Base-by-base conservation (phyloP, 2,888 invertebrate species). In the Ophion obscuratus region DNA sequence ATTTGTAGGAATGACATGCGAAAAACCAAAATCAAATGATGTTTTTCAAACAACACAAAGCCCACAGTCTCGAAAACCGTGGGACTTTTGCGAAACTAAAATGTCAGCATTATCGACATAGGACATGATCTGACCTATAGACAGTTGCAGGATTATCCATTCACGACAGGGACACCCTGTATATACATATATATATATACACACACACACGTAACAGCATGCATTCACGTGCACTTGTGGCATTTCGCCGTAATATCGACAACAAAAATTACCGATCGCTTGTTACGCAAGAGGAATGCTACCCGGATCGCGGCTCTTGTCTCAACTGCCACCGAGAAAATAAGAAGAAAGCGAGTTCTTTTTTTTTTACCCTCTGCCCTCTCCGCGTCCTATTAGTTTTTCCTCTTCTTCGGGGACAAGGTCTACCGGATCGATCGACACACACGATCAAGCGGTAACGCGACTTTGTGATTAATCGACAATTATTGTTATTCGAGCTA, bases 401-500 rank as follows among this genome's bases (percentile, higher is more conserved):
- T 61, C 24, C 20, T 2, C 14, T 1, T 47, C 77, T 77, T 76
- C 71, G 64, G 66, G 61, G 66, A 84, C 84, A 73, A 84, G 81
- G 81, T 74, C 67, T 40, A 5, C 77, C 9, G 67, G 57, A 61
- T 80, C 80, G 24, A 57, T 64, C 62, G 71, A 81, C 73, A 61
- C 59, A 44, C 20, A 68, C 70, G 24, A 24, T 62, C 20, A 76
- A 71, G 71, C 73, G 67, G 53, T 78, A 78, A 78, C 74, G 31
- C 66, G 61, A 24, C 36, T 76, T 61, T 77, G 40, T 9, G 74
- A 85, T 81, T 68, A 78, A 73, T 68, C 53, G 61, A 68, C 57
- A 74, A 85, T 78, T 77, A 78, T 73, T 53, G 61, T 73, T 27
- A 85, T 81, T 67, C 24, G 40, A 76, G 53, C 44, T 73, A 70